Evolutionary conservation across 2,797 vertebrate genomes (phyloP).

Genomic region (Octomys mimax): DNA sequence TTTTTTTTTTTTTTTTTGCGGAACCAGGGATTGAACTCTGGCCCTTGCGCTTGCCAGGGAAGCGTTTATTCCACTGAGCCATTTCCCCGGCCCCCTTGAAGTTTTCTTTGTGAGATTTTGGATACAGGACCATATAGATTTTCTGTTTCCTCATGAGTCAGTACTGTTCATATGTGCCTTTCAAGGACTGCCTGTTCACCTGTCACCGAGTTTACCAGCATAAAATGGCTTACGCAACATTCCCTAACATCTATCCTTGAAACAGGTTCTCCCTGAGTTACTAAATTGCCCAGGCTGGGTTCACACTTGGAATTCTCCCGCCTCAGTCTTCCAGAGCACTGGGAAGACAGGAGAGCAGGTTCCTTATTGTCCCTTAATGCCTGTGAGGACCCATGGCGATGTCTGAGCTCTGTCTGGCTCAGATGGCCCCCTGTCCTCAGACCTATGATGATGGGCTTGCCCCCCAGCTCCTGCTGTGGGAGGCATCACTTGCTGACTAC

Average conservation of each 20-base stretch:
- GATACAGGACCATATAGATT: not conserved
- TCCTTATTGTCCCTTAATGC: not conserved
- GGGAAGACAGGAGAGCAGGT: not conserved
- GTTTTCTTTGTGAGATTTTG: slow-evolving; percentile 3
- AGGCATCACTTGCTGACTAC: not conserved
- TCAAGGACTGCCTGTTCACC: not conserved
- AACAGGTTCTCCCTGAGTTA: not conserved
- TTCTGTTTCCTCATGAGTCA: slow-evolving; percentile 23
- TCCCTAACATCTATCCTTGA: too few relatives aligned
- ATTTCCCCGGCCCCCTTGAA: not conserved
- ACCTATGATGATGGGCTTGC: not conserved
- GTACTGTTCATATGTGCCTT: not conserved
- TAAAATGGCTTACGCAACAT: not conserved
- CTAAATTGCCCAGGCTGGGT: not conserved
- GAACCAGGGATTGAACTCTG: too few relatives aligned
- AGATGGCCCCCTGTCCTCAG: not conserved
- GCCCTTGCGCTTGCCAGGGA: too few relatives aligned
- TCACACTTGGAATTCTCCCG: not conserved
- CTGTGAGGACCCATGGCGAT: not conserved
- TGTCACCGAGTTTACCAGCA: not conserved
- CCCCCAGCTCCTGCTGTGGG: not conserved
- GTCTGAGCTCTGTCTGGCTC: not conserved
- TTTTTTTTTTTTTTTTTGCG: too few relatives aligned
- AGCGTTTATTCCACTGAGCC: too few relatives aligned
- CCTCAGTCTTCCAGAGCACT: not conserved